Percentiles rank a stretch among this genome's conserved stretches.
phyloP scores from a whole-genome alignment of 1,140 invertebrate genomes.

The Cataglyphis hispanica region DNA sequence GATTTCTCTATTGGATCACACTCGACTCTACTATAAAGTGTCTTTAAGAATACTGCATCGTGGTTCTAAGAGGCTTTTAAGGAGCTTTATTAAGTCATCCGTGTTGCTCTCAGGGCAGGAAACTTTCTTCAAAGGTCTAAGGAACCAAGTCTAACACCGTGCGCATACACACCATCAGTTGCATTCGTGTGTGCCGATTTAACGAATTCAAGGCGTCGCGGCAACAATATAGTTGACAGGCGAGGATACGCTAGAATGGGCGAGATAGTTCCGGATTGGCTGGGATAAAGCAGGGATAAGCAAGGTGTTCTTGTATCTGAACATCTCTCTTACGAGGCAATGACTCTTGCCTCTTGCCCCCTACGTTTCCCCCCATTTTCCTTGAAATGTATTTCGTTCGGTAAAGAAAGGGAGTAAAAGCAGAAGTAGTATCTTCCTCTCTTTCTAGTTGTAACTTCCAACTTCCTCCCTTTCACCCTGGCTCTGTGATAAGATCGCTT shows the following conservation, averaged over 20 bases:
- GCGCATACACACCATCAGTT: neutral
- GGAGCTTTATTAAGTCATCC: constrained; percentile 17
- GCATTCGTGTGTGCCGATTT: constrained; percentile 48
- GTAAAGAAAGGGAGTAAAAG: constrained; percentile 49
- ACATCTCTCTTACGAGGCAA: constrained; percentile 27
- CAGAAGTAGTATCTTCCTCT: constrained; percentile 15
- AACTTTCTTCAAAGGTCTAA: neutral
- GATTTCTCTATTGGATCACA: neutral
- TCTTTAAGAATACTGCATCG: constrained; percentile 1
- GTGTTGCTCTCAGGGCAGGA: neutral
- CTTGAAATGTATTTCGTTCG: constrained; percentile 50
- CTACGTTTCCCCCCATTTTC: neutral
- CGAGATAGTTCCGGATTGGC: neutral
- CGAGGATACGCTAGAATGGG: neutral
- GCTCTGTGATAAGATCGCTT: constrained; percentile 81
- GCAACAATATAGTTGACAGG: neutral
- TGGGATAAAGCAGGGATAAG: constrained; percentile 16
- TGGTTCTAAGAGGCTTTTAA: constrained; percentile 9
- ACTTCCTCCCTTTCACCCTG: neutral
- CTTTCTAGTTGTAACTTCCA: neutral
- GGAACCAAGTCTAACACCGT: neutral
- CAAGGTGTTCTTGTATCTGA: constrained; percentile 14
- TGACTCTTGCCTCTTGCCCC: constrained; percentile 41
- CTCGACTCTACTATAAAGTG: neutral
- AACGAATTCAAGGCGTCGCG: constrained; percentile 45